Base-by-base conservation (phyloP, 2,888 invertebrate species). In the Tachina lurida region DNA sequence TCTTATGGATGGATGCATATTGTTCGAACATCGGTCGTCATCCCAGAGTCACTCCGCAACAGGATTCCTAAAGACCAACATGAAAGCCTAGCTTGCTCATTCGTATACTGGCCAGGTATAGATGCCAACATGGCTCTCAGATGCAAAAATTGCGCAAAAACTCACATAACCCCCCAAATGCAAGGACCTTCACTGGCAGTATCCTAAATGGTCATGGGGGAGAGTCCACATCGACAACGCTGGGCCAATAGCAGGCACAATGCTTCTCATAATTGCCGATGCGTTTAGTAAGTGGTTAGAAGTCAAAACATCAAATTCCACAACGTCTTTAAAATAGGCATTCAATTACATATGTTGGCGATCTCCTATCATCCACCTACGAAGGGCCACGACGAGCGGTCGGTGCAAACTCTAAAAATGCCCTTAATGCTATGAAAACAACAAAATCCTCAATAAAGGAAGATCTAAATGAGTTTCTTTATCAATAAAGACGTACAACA, bases 1-100 rank as follows among this genome's bases (percentile, higher is more conserved):
- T 9, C 63, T 75, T 3, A 65, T 75, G 75, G 17, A 75, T 65
- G 54, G 75, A 17, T 75, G 65, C 65, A 56, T 75, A 54, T 45
- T 75, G 10, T 75, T 75, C 15, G n/a, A 75, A n/a, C 65, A 75
- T n/a, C 75, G 45, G 60, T 62, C 0, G 71, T 31, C 4, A 4
- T 31, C 31, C 4, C 31, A 31, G 31, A 31, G 31, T 31, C 4
- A 31, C 31, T 31, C 4, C 4, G 31, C 31, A 31, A 31, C 4
- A 31, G 31, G 31, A 31, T 31, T 31, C 31, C 4, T 31, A 31
- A 31, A 3, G 2, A 31, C 4, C 31, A 0, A 31, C 31, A 31
- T 31, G 31, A 22, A 22, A 3, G 22, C 22, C 1, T 22, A 22
- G 22, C 22, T 22, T 3, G 1, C 22, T 22, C 3, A 22, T 31